Conservation (phyloP, 2,888 invertebrate genomes). For the Sepioteuthis lessoniana region DNA sequence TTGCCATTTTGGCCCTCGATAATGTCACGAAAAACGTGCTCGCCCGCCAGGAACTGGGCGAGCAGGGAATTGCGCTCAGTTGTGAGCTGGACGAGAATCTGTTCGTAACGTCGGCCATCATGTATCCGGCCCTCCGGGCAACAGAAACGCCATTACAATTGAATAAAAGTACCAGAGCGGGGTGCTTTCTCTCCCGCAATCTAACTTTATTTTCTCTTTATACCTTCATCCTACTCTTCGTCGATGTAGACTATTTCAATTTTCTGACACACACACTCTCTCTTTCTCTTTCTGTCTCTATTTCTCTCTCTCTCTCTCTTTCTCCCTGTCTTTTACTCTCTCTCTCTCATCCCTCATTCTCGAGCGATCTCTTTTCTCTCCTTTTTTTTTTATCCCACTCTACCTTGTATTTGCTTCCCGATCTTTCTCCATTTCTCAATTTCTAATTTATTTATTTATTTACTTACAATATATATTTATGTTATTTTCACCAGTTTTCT, state of each 20-base stretch:
- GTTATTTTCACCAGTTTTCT: too few species aligned
- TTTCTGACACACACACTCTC: too few species aligned
- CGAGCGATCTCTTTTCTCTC: neutral
- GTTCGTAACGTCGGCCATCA: conserved; percentile 14
- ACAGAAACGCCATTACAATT: conserved; percentile 33
- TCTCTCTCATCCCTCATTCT: neutral
- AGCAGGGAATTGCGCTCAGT: neutral
- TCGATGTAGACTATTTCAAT: too few species aligned
- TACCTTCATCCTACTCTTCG: neutral
- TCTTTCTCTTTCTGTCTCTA: neutral
- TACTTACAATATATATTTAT: too few species aligned
- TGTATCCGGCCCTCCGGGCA: conserved; percentile 10
- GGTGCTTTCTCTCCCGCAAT: neutral
- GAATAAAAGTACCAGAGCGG: neutral
- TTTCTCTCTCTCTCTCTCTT: neutral
- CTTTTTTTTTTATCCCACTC: neutral
- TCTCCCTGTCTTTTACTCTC: too few species aligned
- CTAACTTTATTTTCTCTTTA: neutral
- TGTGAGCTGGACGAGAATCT: neutral
- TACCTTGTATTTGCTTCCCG: neutral
- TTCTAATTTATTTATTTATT: too few species aligned
- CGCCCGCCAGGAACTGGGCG: neutral
- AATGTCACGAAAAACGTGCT: conserved; percentile 6
- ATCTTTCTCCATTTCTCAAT: too few species aligned
- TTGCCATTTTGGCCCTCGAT: neutral